Conservation (phyloP, 2,797 vertebrate species). For the Apogon hyalosoma region DNA sequence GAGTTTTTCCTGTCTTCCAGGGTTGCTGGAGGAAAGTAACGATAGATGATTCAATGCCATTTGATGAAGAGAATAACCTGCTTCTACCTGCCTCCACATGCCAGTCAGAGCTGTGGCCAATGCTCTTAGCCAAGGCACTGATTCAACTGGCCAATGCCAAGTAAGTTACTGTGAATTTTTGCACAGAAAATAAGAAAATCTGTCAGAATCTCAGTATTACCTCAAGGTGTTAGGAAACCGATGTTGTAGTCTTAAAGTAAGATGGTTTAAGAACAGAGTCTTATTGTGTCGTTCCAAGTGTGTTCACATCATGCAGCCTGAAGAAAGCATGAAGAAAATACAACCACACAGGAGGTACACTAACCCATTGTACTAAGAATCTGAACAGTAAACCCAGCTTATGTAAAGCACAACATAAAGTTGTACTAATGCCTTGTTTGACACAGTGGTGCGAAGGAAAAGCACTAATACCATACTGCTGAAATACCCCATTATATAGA, state of each 20-base stretch:
- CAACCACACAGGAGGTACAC: conserved; percentile 11
- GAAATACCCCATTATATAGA: no score
- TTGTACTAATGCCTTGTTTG: background rate
- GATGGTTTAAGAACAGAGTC: conserved; percentile 12
- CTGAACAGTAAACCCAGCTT: conserved; percentile 3
- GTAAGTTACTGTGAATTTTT: conserved; percentile 80
- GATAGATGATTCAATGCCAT: conserved; percentile 93
- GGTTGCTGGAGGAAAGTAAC: conserved; percentile 94
- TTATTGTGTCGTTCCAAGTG: background rate
- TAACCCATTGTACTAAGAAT: conserved; percentile 5
- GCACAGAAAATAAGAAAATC: background rate
- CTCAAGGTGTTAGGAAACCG: conserved; percentile 2
- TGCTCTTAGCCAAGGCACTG: conserved; percentile 94
- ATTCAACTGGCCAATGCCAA: conserved; percentile 91
- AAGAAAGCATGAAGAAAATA: conserved; percentile 7
- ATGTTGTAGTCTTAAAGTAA: conserved; percentile 19
- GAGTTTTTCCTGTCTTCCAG: conserved; percentile 69
- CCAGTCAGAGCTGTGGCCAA: conserved; percentile 93
- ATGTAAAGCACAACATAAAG: background rate
- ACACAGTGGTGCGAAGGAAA: background rate
- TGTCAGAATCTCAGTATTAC: background rate
- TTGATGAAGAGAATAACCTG: conserved; percentile 88
- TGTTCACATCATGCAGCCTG: background rate
- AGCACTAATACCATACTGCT: no score
- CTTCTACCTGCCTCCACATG: conserved; percentile 89